Conservation (phyloP, 2,888 invertebrate genomes). For the Orgyia antiqua region DNA sequence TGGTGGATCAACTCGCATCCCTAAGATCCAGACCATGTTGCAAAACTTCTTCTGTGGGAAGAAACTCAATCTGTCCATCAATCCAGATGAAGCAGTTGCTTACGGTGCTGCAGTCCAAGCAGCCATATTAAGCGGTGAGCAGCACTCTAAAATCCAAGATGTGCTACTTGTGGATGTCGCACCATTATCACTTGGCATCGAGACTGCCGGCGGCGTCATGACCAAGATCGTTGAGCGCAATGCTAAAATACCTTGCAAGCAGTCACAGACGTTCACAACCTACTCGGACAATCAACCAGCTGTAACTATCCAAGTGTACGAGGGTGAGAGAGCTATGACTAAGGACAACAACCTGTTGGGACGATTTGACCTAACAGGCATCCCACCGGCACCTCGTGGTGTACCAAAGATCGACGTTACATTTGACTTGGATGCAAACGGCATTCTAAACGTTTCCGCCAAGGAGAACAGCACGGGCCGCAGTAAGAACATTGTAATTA, state of each 20-base stretch:
- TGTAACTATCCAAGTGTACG: too few species aligned
- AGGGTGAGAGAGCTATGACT: slow-evolving; percentile 99
- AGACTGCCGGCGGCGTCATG: slow-evolving; percentile 99
- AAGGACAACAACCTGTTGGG: slow-evolving; percentile 99
- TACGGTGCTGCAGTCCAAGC: slow-evolving; percentile 99
- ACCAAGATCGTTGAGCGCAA: slow-evolving; percentile 98
- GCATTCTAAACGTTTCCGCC: slow-evolving; percentile 91
- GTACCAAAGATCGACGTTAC: too few species aligned
- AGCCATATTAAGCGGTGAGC: slow-evolving; percentile 97
- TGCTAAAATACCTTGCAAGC: too few species aligned
- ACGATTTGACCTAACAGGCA: slow-evolving; percentile 98
- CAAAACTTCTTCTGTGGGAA: too few species aligned
- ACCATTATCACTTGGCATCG: slow-evolving; percentile 99
- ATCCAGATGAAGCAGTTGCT: slow-evolving; percentile 99
- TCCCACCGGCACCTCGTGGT: slow-evolving; percentile 93
- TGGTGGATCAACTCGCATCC: slow-evolving; percentile 3
- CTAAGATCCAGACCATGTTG: slow-evolving; percentile 82
- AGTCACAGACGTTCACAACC: slow-evolving; percentile 99
- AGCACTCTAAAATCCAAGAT: slow-evolving; percentile 95
- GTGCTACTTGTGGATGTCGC: slow-evolving; percentile 98
- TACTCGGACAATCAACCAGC: slow-evolving; percentile 99
- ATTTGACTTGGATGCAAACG: too few species aligned
- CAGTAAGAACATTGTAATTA: slow-evolving; percentile 87
- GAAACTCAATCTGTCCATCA: too few species aligned
- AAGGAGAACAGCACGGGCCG: slow-evolving; percentile 82